Percentiles rank a stretch among this genome's conserved stretches.
Evolutionary conservation across 2,888 invertebrate species (phyloP).

Genomic region (Zele albiditarsus): DNA sequence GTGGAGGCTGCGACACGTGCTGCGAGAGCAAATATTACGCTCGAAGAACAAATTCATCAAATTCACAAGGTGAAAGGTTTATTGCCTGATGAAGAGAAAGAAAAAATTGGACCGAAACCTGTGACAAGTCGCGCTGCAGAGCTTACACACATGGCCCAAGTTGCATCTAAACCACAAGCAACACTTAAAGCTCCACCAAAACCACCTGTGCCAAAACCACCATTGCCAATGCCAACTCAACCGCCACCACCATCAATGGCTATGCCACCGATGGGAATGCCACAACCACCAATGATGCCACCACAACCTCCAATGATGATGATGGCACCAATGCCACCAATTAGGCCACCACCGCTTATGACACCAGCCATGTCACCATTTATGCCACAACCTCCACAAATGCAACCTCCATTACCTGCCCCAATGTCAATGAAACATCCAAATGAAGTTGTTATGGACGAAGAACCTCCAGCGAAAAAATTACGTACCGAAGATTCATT

Average conservation of each 20-base stretch:
- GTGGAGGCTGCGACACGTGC: slow-evolving; percentile 96
- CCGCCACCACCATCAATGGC: slow-evolving; percentile 69
- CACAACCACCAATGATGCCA: slow-evolving; percentile 75
- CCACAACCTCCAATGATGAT: slow-evolving; percentile 78
- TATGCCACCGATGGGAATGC: slow-evolving; percentile 67
- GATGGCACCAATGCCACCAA: slow-evolving; percentile 77
- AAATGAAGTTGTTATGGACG: slow-evolving; percentile 76
- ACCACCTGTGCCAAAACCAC: slow-evolving; percentile 70
- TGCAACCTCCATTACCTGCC: slow-evolving; percentile 71
- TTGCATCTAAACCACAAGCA: slow-evolving; percentile 68
- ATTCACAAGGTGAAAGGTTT: slow-evolving; percentile 97
- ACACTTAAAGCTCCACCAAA: slow-evolving; percentile 70
- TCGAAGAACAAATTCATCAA: slow-evolving; percentile 97
- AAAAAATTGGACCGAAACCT: slow-evolving; percentile 95
- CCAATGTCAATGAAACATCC: slow-evolving; percentile 74
- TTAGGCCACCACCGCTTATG: slow-evolving; percentile 77
- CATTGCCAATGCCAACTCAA: slow-evolving; percentile 70
- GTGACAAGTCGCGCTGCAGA: slow-evolving; percentile 74
- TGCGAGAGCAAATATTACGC: slow-evolving; percentile 94
- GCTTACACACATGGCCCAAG: slow-evolving; percentile 69
- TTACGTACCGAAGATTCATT: slow-evolving; percentile 93
- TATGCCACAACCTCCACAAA: slow-evolving; percentile 70
- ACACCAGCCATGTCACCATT: slow-evolving; percentile 72
- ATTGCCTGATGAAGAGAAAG: slow-evolving; percentile 95
- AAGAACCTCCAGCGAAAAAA: slow-evolving; percentile 91